Evolutionary conservation across 2,113 vertebrate species (phyloP), one percentile per base, ranked within the genome.

Genomic region (Colaptes auratus): DNA sequence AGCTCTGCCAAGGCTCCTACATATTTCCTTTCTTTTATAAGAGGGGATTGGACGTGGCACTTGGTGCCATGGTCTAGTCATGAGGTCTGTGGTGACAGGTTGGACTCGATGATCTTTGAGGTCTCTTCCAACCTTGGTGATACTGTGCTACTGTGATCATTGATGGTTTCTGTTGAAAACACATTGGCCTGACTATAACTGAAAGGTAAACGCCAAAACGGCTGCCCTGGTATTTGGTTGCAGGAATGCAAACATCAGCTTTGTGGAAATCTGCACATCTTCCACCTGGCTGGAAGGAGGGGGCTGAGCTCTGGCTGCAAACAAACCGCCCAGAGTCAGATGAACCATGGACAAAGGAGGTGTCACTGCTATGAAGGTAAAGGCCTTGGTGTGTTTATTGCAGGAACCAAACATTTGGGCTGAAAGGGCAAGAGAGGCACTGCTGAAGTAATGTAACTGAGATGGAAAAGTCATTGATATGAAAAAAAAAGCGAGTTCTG

Each of bases 291-390:
- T 35, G 52, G 58, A 75, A 65, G 63, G 48, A 72, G 58, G 25
- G 28, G 3, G 3, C 9, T 1, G 4, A 60, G 35, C n/a, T 61
- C 8, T 7, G 50, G 12, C 33, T 78, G 61, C 35, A 76, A 52
- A 23, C 52, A 66, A 81, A 80, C 9, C 25, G 46, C 28, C 23
- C 9, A 4, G n/a, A 42, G 11, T 42, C 17, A 69, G 64, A 35
- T 0, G 1, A 63, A 67, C 23, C 27, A 14, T 0, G 0, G 50
- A 24, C 5, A 42, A 10, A 84, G 0, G 1, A 21, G 6, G 14
- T 3, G 0, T 6, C 6, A 4, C 21, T 9, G 36, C n/a, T 33
- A 1, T 8, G 31, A 46, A 60, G 24, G 9, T 15, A 46, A 82
- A 76, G 44, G 31, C 39, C 21, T 66, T 15, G 39, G 14, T 18